Evolutionary conservation across 2,797 vertebrate genomes (phyloP).

Genomic region (Zenarchopterus dispar): DNA sequence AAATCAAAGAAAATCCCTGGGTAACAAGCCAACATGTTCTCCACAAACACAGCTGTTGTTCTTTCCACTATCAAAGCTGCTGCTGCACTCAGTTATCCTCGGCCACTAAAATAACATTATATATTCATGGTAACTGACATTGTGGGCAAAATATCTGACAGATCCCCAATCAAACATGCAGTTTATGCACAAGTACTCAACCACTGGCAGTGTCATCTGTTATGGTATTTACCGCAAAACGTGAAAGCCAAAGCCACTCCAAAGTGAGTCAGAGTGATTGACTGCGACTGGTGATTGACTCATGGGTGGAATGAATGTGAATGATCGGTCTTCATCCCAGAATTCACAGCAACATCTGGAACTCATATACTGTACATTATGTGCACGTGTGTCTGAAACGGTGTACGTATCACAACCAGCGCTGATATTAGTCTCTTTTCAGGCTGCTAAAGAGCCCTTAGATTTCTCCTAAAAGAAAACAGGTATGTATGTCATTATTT

Average conservation of each 20-base stretch:
- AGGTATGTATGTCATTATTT: too few species aligned
- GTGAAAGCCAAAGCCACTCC: slow-evolving; percentile 43
- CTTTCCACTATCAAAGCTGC: slow-evolving; percentile 6
- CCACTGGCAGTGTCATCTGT: slow-evolving; percentile 6
- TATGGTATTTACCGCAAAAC: slow-evolving; percentile 33
- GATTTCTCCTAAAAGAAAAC: neutral
- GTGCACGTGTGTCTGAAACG: neutral
- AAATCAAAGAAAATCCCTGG: neutral
- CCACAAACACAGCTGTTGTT: slow-evolving; percentile 12
- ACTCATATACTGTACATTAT: slow-evolving; percentile 6
- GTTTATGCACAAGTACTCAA: slow-evolving; percentile 2
- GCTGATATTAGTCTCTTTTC: neutral
- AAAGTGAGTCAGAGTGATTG: slow-evolving; percentile 41
- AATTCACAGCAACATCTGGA: slow-evolving; percentile 27
- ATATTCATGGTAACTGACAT: slow-evolving; percentile 6
- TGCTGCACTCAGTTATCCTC: slow-evolving; percentile 22
- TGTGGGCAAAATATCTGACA: slow-evolving; percentile 24
- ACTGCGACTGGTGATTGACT: slow-evolving; percentile 33
- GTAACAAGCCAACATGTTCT: slow-evolving; percentile 7
- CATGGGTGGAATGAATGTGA: slow-evolving; percentile 23
- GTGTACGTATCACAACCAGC: slow-evolving; percentile 12
- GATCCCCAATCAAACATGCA: slow-evolving; percentile 22
- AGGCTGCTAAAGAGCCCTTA: neutral
- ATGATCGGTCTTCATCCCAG: slow-evolving; percentile 16
- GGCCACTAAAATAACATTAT: slow-evolving; percentile 9